A percentile compares a stretch with the other conserved stretches of the same genome.
These are phyloP conservation scores for Manis javanica DNA, from an alignment of 2,797 vertebrate species.

Conservation along the genomic window DNA sequence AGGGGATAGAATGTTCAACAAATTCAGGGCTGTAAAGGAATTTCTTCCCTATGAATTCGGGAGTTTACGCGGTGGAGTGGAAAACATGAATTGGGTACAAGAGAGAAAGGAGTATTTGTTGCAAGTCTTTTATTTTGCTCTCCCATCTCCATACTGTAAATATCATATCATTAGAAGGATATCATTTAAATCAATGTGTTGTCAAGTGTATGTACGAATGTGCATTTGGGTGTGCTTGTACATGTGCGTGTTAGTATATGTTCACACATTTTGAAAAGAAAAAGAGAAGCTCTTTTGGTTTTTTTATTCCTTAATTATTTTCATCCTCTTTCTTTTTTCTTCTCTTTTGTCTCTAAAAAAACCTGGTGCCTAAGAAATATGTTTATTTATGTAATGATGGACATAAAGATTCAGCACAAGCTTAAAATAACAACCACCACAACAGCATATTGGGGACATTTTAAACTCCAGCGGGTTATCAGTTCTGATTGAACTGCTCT, in stretches of 20 bases:
- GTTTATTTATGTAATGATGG: background rate
- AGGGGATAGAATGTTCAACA: background rate
- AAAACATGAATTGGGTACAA: background rate
- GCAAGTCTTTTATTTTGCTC: background rate
- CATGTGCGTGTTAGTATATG: background rate
- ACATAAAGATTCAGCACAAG: background rate
- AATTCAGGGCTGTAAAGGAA: background rate
- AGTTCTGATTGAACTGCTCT: background rate
- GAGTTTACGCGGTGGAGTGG: background rate
- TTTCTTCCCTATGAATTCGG: background rate
- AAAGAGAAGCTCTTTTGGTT: background rate
- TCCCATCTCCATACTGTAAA: background rate
- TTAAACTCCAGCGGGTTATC: constrained; percentile 17
- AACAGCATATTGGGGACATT: background rate
- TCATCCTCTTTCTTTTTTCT: background rate
- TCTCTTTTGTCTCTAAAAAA: background rate
- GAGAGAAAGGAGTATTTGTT: background rate
- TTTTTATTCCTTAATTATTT: background rate
- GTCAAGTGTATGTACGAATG: background rate
- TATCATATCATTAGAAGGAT: background rate
- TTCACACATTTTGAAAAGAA: background rate
- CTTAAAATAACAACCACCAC: constrained; percentile 38
- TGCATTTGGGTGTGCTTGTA: background rate
- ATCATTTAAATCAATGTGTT: background rate
- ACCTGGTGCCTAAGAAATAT: background rate